These are phyloP conservation scores for Neelides sp. DNA, from an alignment of 1,140 invertebrate species.

Conservation along the genomic window DNA sequence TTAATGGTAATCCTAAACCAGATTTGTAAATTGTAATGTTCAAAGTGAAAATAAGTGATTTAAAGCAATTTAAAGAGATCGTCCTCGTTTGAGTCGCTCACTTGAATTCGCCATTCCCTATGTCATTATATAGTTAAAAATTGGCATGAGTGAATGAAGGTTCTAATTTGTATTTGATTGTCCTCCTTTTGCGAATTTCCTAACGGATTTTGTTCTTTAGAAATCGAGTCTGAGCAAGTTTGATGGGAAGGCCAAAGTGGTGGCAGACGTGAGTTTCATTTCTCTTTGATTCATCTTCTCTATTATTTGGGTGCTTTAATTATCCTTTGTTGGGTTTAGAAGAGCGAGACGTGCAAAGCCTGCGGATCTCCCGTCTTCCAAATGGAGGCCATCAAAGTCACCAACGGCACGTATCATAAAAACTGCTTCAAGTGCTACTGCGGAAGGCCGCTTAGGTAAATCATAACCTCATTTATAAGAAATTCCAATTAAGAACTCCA, in stretches of 20 bases:
- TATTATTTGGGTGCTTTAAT: too few relatives aligned
- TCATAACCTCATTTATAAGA: slow-evolving; percentile 23
- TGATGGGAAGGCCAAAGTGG: slow-evolving; percentile 43
- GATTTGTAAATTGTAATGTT: too few relatives aligned
- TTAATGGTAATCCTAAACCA: too few relatives aligned
- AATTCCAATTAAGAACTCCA: not conserved
- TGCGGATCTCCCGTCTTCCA: slow-evolving; percentile 82
- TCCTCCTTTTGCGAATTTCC: too few relatives aligned
- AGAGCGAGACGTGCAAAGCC: slow-evolving; percentile 48
- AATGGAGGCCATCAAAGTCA: slow-evolving; percentile 85
- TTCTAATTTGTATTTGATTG: too few relatives aligned
- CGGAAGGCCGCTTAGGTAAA: slow-evolving; percentile 72
- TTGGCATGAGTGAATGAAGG: too few relatives aligned
- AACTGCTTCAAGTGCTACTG: slow-evolving; percentile 85
- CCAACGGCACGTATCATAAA: slow-evolving; percentile 74
- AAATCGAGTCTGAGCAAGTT: slow-evolving; percentile 67
- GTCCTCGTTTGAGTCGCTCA: too few relatives aligned
- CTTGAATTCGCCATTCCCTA: too few relatives aligned
- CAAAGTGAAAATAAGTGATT: too few relatives aligned
- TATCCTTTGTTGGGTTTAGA: slow-evolving; percentile 25
- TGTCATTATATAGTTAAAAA: too few relatives aligned
- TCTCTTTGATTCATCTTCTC: not conserved
- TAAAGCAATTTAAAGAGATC: too few relatives aligned
- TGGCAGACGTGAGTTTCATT: not conserved
- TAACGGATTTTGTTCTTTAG: slow-evolving; percentile 43